Conservation (phyloP, 64 coral and sea anemone species). For the Montipora cactus region DNA sequence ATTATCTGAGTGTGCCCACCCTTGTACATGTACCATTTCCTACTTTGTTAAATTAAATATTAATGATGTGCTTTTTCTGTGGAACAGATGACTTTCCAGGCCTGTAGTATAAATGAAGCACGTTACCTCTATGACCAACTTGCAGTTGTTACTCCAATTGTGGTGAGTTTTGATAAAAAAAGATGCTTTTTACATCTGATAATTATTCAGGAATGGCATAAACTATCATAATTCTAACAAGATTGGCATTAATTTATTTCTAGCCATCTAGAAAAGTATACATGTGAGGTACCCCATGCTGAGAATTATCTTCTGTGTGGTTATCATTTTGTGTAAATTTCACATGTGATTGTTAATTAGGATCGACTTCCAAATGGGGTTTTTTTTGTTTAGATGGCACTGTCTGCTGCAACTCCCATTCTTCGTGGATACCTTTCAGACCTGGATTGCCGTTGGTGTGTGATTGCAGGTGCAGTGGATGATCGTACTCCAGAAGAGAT, state of each 20-base stretch:
- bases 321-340: too few species aligned
- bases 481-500: conserved; percentile 95
- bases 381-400: conserved; percentile 76
- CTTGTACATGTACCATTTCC: too few species aligned
- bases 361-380: too few species aligned
- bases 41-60: too few species aligned
- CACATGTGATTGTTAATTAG: background rate
- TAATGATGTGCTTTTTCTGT: background rate
- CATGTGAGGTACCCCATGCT: too few species aligned
- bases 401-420: conserved; percentile 91
- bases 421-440: conserved; percentile 93
- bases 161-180: conserved; percentile 55
- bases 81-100: conserved; percentile 98
- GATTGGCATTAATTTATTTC: background rate
- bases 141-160: conserved; percentile 92
- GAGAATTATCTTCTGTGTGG: too few species aligned
- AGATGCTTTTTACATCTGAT: too few species aligned
- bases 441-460: conserved; percentile 96
- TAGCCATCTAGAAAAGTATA: background rate
- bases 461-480: conserved; percentile 93
- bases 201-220: background rate
- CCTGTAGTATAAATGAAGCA: conserved; percentile 91
- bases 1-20: too few species aligned
- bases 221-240: too few species aligned
- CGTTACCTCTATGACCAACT: conserved; percentile 93